phyloP scores from a whole-genome alignment of 2,113 vertebrate genomes.

The Pelodiscus sinensis region DNA sequence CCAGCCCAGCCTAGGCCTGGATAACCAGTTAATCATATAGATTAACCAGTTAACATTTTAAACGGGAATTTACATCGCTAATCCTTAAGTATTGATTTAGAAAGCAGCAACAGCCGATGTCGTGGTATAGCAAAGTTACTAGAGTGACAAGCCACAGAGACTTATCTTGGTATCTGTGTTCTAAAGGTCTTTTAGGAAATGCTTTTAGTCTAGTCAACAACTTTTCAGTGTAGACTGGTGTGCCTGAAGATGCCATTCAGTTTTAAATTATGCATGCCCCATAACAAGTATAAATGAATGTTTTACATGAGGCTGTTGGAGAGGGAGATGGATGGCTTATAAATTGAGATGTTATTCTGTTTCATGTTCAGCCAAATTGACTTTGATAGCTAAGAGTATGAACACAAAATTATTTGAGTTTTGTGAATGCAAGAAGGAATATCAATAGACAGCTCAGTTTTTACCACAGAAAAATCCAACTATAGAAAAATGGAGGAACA shows the following conservation, averaged over 20 bases:
- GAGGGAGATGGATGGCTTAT: conserved; percentile 36
- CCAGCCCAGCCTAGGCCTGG: too few species aligned
- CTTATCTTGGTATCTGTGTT: neutral
- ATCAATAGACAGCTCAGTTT: conserved; percentile 17
- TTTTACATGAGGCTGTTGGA: conserved; percentile 34
- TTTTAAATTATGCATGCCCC: conserved; percentile 45
- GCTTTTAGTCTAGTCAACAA: neutral
- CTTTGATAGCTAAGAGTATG: conserved; percentile 49
- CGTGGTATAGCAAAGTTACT: neutral
- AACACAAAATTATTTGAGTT: conserved; percentile 55
- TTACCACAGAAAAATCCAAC: conserved; percentile 24
- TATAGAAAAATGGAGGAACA: neutral
- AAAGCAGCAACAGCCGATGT: neutral
- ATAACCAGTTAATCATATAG: too few species aligned
- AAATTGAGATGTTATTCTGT: conserved; percentile 56
- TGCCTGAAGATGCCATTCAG: neutral
- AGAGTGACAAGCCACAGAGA: neutral
- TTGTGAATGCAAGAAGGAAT: conserved; percentile 34
- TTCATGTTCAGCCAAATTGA: conserved; percentile 53
- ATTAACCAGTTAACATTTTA: too few species aligned
- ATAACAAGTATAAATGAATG: conserved; percentile 38
- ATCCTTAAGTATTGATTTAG: neutral
- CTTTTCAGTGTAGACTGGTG: neutral
- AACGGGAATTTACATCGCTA: too few species aligned
- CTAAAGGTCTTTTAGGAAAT: neutral